Percentiles rank a stretch among this genome's conserved stretches.
phyloP scores from a whole-genome alignment of 2,888 invertebrate species.

The Caenorhabditis sp. region DNA sequence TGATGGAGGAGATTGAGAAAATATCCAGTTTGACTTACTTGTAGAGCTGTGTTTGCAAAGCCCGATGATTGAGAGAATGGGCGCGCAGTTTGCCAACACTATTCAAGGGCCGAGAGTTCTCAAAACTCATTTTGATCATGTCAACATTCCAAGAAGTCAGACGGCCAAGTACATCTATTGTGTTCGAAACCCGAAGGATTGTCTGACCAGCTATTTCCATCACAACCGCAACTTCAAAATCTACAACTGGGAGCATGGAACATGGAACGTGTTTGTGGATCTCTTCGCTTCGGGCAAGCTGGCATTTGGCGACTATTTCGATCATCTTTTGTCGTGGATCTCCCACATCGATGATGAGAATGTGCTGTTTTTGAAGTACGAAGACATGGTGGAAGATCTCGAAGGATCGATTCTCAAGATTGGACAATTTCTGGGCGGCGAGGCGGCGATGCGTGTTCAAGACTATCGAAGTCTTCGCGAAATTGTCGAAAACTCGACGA shows the following conservation, averaged over 20 bases:
- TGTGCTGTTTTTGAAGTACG: constrained; percentile 66
- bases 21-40: constrained; percentile 1
- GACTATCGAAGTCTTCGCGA: constrained; percentile 45
- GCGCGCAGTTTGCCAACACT: constrained; percentile 60
- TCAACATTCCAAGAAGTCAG: constrained; percentile 61
- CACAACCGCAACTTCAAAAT: constrained; percentile 69
- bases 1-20: background rate
- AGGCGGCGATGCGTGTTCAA: constrained; percentile 52
- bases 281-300: constrained; percentile 61
- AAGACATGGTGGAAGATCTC: constrained; percentile 65
- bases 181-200: constrained; percentile 70
- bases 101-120: constrained; percentile 63
- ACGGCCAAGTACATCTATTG: constrained; percentile 69
- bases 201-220: constrained; percentile 58
- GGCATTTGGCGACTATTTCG: constrained; percentile 69
- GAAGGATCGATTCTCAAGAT: constrained; percentile 56
- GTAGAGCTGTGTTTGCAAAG: constrained; percentile 64
- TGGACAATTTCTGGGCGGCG: constrained; percentile 65
- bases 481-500: constrained; percentile 58
- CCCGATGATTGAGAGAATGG: constrained; percentile 70
- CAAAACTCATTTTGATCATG: constrained; percentile 66
- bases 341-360: constrained; percentile 58
- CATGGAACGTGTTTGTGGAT: constrained; percentile 64
- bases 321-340: constrained; percentile 63
- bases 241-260: constrained; percentile 64